Evolutionary conservation across 2,888 invertebrate species (phyloP), one percentile per base, ranked within the genome.

Genomic region (Drosophila affinis): DNA sequence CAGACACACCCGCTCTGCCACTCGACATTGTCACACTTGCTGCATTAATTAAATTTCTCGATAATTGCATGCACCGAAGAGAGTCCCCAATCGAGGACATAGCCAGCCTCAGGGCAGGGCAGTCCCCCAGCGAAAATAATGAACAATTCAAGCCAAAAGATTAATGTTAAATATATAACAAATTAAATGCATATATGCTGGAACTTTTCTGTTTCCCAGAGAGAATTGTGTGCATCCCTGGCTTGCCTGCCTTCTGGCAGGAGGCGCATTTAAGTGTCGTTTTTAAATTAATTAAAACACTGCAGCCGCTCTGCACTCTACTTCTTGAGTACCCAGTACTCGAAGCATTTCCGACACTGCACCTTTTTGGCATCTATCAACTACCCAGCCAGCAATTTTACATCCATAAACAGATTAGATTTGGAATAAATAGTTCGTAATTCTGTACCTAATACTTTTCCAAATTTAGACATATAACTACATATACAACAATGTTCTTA

Each of bases 231-330:
- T 32, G 29, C 56, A 69, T 3, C 56, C 69, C 65, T 68, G 65
- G 24, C 5, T 5, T 24, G 5, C 21, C 21, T 21, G 21, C n/a
- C 14, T 3, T 1, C 7, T 46, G 48, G 29, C 34, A 62, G 60
- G 24, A 62, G 63, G 63, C 80, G 17, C 69, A 75, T 80, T 82
- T 75, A 88, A 88, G 88, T 75, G 88, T 70, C 76, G 24, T 72
- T 83, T 83, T 86, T 77, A 86, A 83, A 83, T 88, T 83, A 88
- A 83, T 83, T 86, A 86, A 88, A 82, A 81, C 88, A 76, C 77
- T 59, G 63, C 65, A 55, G 58, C 62, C 54, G 56, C 56, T 64
- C 54, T 57, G 70, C 45, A 69, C 61, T 62, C 68, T 57, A 61
- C 46, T 27, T 12, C 34, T 34, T 12, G 1, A 0, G 9, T 32